phyloP scores from a whole-genome alignment of 53 echinoderm and acorn worm genomes.

The Arbacia lixula region DNA sequence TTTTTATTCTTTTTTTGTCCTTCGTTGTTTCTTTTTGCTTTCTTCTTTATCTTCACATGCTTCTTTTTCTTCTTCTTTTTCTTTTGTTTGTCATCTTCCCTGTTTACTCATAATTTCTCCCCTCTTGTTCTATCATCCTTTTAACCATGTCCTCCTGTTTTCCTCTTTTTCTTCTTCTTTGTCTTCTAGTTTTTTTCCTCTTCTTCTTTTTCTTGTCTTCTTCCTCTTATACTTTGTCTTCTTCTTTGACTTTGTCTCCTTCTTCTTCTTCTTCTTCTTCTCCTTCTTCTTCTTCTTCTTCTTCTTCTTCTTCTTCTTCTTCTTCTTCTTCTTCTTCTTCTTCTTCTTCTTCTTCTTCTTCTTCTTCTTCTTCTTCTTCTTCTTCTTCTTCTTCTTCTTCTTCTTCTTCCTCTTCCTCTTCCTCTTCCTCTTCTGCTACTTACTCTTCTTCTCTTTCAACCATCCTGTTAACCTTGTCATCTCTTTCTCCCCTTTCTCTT shows the following conservation, averaged over 20 bases:
- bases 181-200: background rate
- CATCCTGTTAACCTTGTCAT: background rate
- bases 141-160: background rate
- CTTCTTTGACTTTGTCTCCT: background rate
- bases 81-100: background rate
- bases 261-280: background rate
- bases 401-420: slow-evolving; percentile 15
- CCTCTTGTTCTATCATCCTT: too few relatives aligned
- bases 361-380: background rate
- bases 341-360: background rate
- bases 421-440: background rate
- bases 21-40: background rate
- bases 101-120: too few relatives aligned
- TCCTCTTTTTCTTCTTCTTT: background rate
- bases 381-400: background rate
- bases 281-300: background rate
- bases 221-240: background rate
- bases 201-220: background rate
- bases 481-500: background rate
- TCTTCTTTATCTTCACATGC: background rate
- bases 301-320: background rate
- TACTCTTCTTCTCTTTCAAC: background rate
- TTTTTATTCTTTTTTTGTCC: background rate
- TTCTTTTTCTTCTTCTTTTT: background rate
- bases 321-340: background rate